Percentiles rank a stretch among this genome's conserved stretches.
These are phyloP conservation scores for Ferdinandea cuprea DNA, from an alignment of 2,888 invertebrate genomes.

Conservation along the genomic window DNA sequence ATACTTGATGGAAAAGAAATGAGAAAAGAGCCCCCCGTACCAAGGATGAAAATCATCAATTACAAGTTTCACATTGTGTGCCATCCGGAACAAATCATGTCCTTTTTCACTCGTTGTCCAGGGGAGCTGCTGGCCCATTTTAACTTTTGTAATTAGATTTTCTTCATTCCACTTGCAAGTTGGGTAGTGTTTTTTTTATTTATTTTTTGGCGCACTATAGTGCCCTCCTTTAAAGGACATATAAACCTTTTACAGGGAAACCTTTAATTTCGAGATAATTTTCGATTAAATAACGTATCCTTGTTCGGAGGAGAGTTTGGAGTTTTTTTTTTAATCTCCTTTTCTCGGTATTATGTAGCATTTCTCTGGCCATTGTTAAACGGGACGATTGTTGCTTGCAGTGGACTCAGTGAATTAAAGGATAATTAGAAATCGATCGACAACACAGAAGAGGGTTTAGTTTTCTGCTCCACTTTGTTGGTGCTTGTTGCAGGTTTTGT, in stretches of 20 bases:
- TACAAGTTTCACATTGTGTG: constrained; percentile 66
- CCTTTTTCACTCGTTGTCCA: constrained; percentile 9
- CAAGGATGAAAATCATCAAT: constrained; percentile 61
- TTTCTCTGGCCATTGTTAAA: constrained; percentile 19
- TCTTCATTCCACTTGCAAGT: not conserved
- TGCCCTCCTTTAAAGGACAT: constrained; percentile 49
- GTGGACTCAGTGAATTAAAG: constrained; percentile 33
- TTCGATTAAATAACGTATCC: constrained; percentile 59
- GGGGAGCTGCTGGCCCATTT: constrained; percentile 53
- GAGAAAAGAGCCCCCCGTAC: constrained; percentile 3
- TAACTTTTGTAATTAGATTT: constrained; percentile 65
- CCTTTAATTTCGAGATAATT: constrained; percentile 59
- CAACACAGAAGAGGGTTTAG: not conserved
- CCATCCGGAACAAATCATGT: constrained; percentile 14
- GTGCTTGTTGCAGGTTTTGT: constrained; percentile 2
- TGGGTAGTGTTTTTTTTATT: too few species aligned
- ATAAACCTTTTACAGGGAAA: constrained; percentile 25
- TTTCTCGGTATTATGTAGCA: constrained; percentile 5
- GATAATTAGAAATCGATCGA: constrained; percentile 67
- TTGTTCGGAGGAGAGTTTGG: not conserved
- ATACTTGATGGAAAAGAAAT: constrained; percentile 51
- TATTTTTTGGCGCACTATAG: not conserved
- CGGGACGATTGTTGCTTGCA: constrained; percentile 32
- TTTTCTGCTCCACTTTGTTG: not conserved
- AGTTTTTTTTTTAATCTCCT: not conserved